Base-by-base conservation (phyloP, 2,797 vertebrate species). In the Peromyscus aztecus region DNA sequence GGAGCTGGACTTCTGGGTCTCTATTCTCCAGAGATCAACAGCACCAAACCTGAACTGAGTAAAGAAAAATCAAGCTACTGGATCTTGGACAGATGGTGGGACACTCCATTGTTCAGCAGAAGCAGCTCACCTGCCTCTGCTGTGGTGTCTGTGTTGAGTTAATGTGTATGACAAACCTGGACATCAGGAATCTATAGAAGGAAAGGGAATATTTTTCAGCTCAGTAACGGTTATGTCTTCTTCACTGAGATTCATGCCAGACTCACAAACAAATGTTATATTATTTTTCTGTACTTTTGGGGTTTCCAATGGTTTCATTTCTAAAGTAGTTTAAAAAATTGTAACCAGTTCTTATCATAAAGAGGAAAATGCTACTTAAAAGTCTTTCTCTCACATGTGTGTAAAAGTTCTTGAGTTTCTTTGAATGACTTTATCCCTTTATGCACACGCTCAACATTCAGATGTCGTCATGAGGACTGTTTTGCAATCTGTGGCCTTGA, bases 241-340 rank as follows among this genome's bases (percentile, higher is more conserved):
- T 65, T 43, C 63, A 6, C 29, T 17, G 31, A 5, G 29, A 17
- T 29, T 16, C 43, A 27, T 37, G 57, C 8, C 43, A 78, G 13
- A 37, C 40, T 52, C 3, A 21, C 0, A 1, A 4, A 10, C 24
- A 11, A 19, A 55, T 21, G 2, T 67, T 71, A 11, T 27, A 19
- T 81, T 49, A 43, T 57, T 93, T 76, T 92, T 77, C 55, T 75
- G 6, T 52, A 17, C 83, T 61, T 92, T 86, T 75, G 91, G 82
- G 37, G 1, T 29, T 93, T 82, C 57, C 17, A 65, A 94, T 5
- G 10, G 83, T 91, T 80, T 88, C 9, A 37, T 52, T 94, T 96
- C 81, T 69, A 8, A 57, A 92, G 84, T 57, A 59, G 71, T 27
- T 87, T 7, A 92, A 27, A 92, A 77, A 57, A 34, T 6, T 75